phyloP scores from a whole-genome alignment of 2,888 invertebrate species.

The Nemapogon koenigi region DNA sequence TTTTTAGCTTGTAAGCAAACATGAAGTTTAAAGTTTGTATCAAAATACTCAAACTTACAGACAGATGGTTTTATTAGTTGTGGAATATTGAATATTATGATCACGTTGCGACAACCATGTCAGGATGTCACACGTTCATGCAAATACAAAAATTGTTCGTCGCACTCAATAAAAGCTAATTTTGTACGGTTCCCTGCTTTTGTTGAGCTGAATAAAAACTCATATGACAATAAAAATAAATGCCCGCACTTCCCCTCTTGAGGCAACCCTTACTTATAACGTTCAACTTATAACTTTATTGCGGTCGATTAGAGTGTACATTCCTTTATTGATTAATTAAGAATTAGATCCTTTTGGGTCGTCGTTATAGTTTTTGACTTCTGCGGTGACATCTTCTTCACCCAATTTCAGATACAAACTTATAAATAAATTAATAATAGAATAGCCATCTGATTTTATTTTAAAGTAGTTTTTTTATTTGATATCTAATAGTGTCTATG shows the following conservation, averaged over 20 bases:
- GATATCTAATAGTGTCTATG: no score
- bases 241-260: slow-evolving; percentile 6
- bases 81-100: neutral
- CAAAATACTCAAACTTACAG: neutral
- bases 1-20: no score
- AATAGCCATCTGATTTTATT: no score
- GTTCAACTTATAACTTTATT: no score
- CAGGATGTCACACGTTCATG: slow-evolving; percentile 2
- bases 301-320: neutral
- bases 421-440: no score
- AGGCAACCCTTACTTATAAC: neutral
- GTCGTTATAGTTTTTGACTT: slow-evolving; percentile 33
- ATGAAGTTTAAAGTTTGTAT: no score
- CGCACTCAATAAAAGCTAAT: slow-evolving; percentile 49
- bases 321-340: neutral
- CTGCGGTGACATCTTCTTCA: slow-evolving; percentile 38
- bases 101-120: slow-evolving; percentile 1
- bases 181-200: slow-evolving; percentile 52
- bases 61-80: neutral
- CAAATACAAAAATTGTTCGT: slow-evolving; percentile 7
- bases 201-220: slow-evolving; percentile 25
- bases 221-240: slow-evolving; percentile 12
- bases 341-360: slow-evolving; percentile 12
- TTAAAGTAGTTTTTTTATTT: no score
- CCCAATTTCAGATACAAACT: no score